Evolutionary conservation across 2,113 vertebrate species (phyloP).

Genomic region (Cottus gobio): DNA sequence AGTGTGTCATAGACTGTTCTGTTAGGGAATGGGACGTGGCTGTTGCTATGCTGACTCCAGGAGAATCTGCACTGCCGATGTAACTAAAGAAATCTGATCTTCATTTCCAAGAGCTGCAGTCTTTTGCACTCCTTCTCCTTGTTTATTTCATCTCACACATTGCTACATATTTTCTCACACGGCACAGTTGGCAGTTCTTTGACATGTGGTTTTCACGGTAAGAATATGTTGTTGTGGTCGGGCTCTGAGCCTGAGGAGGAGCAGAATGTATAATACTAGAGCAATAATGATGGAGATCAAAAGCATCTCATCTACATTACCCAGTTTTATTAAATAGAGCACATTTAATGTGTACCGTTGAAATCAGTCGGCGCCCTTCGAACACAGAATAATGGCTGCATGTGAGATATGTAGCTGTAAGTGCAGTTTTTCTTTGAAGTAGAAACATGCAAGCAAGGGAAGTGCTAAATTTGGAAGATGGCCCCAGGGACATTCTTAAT

Average conservation of each 20-base stretch:
- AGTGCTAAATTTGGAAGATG: conserved; percentile 76
- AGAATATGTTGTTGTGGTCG: conserved; percentile 45
- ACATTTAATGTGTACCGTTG: conserved; percentile 42
- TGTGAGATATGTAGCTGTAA: conserved; percentile 68
- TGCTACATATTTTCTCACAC: conserved; percentile 22
- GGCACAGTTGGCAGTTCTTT: conserved; percentile 10
- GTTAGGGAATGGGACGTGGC: conserved; percentile 75
- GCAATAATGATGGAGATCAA: conserved; percentile 61
- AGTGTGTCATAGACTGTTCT: conserved; percentile 76
- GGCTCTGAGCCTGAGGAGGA: conserved; percentile 24
- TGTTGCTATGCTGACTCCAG: conserved; percentile 81
- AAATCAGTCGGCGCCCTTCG: conserved; percentile 36
- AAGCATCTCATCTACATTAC: conserved; percentile 52
- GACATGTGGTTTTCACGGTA: conserved; percentile 26
- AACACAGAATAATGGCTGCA: conserved; percentile 58
- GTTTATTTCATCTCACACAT: conserved; percentile 38
- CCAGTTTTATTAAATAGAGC: conserved; percentile 60
- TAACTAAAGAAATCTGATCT: conserved; percentile 75
- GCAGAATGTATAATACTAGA: conserved; percentile 33
- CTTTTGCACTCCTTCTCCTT: conserved; percentile 37
- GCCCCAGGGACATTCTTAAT: conserved; percentile 70
- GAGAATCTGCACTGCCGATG: conserved; percentile 77
- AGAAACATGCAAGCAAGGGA: conserved; percentile 63
- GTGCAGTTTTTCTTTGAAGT: conserved; percentile 75
- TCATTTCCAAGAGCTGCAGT: conserved; percentile 67